Percentiles rank a stretch among this genome's conserved stretches.
Evolutionary conservation across 1,140 invertebrate species (phyloP).

Genomic region (Bombus huntii): DNA sequence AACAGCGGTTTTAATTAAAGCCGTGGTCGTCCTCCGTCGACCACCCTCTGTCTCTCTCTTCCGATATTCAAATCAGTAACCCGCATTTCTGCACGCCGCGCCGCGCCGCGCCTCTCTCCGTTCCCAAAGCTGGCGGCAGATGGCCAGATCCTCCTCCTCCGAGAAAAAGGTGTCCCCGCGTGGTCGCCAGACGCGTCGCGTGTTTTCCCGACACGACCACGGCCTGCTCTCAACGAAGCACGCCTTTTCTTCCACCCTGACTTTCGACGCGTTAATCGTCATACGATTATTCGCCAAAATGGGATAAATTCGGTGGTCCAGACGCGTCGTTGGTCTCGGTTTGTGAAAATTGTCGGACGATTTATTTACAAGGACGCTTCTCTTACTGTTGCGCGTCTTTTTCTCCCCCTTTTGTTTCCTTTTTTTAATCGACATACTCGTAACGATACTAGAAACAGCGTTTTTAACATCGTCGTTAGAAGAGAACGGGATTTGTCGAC

Average conservation of each 20-base stretch:
- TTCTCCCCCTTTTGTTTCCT: not conserved
- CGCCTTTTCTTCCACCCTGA: not conserved
- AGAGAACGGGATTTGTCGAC: not conserved
- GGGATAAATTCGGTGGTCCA: not conserved
- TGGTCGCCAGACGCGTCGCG: conserved; percentile 23
- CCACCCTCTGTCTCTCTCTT: not conserved
- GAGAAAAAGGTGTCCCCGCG: conserved; percentile 40
- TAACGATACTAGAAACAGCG: too few relatives aligned
- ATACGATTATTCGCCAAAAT: conserved; percentile 18
- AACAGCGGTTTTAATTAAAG: conserved; percentile 77
- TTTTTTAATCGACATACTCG: too few relatives aligned
- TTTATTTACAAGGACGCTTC: too few relatives aligned
- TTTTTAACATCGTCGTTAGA: not conserved
- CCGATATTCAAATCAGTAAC: conserved; percentile 64
- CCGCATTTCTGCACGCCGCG: conserved; percentile 22
- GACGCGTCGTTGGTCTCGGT: not conserved
- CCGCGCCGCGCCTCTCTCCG: not conserved
- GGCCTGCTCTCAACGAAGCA: not conserved
- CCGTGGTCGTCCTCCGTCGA: conserved; percentile 63
- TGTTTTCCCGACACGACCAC: conserved; percentile 1
- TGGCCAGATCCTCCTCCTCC: conserved; percentile 18
- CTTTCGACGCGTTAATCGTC: conserved; percentile 37
- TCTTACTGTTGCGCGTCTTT: not conserved
- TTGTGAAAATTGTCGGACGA: not conserved
- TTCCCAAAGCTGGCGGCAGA: conserved; percentile 31